Evolutionary conservation across 2,113 vertebrate genomes (phyloP).

Genomic region (Etia nguti): DNA sequence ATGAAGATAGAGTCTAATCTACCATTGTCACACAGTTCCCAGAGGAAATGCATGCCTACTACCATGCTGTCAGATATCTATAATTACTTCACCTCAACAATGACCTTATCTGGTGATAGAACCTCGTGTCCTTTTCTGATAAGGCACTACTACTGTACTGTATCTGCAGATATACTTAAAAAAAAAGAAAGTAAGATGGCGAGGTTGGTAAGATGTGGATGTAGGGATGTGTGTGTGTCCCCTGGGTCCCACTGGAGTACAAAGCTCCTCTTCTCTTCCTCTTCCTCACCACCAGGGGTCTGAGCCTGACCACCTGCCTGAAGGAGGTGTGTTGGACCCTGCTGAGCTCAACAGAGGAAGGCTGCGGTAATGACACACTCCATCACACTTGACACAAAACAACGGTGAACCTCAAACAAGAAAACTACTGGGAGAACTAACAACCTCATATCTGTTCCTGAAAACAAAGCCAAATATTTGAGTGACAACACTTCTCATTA

Average conservation of each 20-base stretch:
- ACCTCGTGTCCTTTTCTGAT: conserved; percentile 35
- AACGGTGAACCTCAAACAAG: neutral
- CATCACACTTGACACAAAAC: conserved; percentile 36
- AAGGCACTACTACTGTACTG: conserved; percentile 14
- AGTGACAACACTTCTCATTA: neutral
- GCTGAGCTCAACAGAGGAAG: conserved; percentile 1
- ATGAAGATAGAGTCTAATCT: conserved; percentile 42
- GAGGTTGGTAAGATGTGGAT: neutral
- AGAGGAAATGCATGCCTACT: neutral
- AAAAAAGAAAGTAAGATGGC: neutral
- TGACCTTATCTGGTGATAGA: conserved; percentile 50
- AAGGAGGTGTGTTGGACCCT: conserved; percentile 1
- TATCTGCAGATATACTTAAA: neutral
- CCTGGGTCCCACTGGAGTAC: conserved; percentile 37
- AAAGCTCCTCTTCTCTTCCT: neutral
- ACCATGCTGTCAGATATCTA: conserved; percentile 27
- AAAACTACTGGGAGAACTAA: neutral
- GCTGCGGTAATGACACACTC: conserved; percentile 48
- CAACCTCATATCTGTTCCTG: neutral
- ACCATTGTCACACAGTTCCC: conserved; percentile 36
- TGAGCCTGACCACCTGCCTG: neutral
- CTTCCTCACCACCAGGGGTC: neutral
- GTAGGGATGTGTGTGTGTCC: neutral
- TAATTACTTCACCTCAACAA: conserved; percentile 52
- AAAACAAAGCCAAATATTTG: neutral